A percentile compares a stretch with the other conserved stretches of the same genome.
phyloP scores from a whole-genome alignment of 2,797 vertebrate species.

The Novumbra hubbsi region DNA sequence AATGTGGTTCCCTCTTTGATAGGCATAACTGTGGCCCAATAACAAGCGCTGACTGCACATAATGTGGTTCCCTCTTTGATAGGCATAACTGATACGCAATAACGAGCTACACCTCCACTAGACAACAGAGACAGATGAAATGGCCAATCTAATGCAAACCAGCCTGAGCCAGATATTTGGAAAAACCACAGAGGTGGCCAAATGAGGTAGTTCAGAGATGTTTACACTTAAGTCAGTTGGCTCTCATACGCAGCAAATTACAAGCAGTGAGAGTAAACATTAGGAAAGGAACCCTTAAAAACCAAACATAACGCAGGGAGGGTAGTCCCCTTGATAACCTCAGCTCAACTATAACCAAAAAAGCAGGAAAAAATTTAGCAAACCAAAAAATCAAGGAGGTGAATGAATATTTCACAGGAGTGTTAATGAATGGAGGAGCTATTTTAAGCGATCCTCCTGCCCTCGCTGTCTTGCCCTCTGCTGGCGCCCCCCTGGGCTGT shows the following conservation, averaged over 20 bases:
- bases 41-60: constrained; percentile 1
- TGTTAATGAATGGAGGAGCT: constrained; percentile 71
- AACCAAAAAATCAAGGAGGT: constrained; percentile 14
- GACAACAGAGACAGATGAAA: not conserved
- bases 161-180: not conserved
- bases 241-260: no score
- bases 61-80: not conserved
- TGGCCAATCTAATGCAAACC: not conserved
- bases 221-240: no score
- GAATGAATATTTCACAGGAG: constrained; percentile 71
- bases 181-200: not conserved
- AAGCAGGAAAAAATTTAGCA: no score
- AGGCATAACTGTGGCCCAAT: not conserved
- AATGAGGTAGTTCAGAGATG: not conserved
- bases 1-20: not conserved
- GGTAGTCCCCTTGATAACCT: no score
- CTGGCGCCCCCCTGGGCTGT: no score
- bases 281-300: no score
- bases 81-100: not conserved
- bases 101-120: not conserved
- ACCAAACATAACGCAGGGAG: no score
- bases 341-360: no score
- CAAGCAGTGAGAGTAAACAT: no score
- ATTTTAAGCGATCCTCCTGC: constrained; percentile 68
- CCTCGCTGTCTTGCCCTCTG: constrained; percentile 48